These are phyloP conservation scores for Sialia sialis DNA, from an alignment of 2,113 vertebrate genomes.

Conservation along the genomic window DNA sequence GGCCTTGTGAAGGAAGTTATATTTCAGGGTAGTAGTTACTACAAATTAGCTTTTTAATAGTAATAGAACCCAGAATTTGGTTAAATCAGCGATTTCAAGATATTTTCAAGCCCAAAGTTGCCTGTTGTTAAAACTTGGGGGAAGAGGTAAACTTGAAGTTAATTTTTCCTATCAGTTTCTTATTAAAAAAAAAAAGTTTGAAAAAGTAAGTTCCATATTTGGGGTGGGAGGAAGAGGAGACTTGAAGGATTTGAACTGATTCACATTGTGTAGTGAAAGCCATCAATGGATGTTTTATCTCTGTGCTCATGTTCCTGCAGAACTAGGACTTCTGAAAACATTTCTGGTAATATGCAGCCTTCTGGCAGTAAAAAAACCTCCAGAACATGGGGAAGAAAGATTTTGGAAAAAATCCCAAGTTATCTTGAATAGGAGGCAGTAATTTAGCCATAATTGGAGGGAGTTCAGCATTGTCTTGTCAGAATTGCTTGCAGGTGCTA, in stretches of 20 bases:
- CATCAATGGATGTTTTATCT: not conserved
- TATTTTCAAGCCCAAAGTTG: not conserved
- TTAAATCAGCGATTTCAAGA: not conserved
- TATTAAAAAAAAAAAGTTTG: not conserved
- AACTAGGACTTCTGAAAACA: not conserved
- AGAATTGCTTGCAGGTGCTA: not conserved
- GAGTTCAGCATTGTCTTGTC: not conserved
- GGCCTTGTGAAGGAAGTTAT: not conserved
- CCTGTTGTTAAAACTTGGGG: not conserved
- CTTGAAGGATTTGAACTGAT: not conserved
- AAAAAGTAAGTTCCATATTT: not conserved
- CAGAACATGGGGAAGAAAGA: not conserved
- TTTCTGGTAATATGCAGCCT: not conserved
- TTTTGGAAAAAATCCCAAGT: not conserved
- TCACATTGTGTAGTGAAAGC: not conserved
- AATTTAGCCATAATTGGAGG: not conserved
- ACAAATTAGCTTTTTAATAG: not conserved
- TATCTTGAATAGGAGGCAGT: not conserved
- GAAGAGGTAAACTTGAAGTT: not conserved
- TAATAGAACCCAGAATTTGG: not conserved
- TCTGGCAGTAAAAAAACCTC: not conserved
- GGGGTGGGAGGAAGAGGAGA: fast-evolving
- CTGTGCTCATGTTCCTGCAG: not conserved
- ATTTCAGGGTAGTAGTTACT: not conserved
- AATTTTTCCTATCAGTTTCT: not conserved